Conservation (phyloP, 2,797 vertebrate genomes). For the Sebastes cheni region DNA sequence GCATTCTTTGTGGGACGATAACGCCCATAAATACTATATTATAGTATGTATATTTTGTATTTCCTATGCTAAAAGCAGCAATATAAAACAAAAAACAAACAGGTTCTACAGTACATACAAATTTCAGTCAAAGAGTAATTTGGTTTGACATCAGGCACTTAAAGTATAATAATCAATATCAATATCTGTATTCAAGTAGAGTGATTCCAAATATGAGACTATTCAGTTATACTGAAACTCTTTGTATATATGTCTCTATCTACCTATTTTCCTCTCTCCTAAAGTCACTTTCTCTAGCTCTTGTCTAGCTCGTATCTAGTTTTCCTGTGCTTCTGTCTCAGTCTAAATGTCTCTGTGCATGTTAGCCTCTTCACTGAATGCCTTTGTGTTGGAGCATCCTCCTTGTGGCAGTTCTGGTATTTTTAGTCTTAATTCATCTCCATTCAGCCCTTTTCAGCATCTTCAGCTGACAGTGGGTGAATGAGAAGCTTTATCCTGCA, state of each 20-base stretch:
- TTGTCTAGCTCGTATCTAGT: not conserved
- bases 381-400: constrained; percentile 47
- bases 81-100: not conserved
- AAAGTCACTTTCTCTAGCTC: not conserved
- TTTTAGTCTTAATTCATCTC: constrained; percentile 51
- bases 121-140: not conserved
- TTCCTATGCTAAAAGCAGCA: not conserved
- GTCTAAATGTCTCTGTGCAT: not conserved
- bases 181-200: not conserved
- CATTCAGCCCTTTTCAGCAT: constrained; percentile 30
- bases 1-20: no score
- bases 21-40: no score
- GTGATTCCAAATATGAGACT: not conserved
- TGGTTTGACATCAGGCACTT: not conserved
- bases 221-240: not conserved
- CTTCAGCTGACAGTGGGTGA: constrained; percentile 25
- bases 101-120: not conserved
- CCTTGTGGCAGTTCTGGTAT: constrained; percentile 29
- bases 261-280: not conserved
- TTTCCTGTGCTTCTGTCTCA: not conserved
- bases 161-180: not conserved
- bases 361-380: constrained; percentile 3
- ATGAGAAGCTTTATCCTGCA: constrained; percentile 54
- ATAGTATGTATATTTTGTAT: not conserved
- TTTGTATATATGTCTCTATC: not conserved